A percentile compares a stretch with the other conserved stretches of the same genome.
phyloP scores from a whole-genome alignment of 2,888 invertebrate species.

The Ephialtes manifestator region DNA sequence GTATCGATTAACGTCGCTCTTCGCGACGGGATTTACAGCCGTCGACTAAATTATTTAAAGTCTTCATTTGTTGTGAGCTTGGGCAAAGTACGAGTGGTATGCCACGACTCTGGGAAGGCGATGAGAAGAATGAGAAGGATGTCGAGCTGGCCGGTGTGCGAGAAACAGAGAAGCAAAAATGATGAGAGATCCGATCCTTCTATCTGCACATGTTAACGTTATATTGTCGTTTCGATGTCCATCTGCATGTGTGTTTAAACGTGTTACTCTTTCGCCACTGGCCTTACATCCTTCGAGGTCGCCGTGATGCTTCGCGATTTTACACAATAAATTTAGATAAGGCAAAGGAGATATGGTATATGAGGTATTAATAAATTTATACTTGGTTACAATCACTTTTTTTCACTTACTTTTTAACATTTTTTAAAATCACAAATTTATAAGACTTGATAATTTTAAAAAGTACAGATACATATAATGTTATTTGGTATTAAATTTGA shows the following conservation, averaged over 20 bases:
- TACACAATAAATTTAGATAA: not conserved
- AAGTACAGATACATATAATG: too few species aligned
- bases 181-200: not conserved
- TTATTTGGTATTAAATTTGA: too few species aligned
- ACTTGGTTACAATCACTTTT: too few species aligned
- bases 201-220: conserved; percentile 1
- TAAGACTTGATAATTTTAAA: too few species aligned
- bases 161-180: not conserved
- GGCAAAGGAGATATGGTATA: not conserved
- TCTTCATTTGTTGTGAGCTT: conserved; percentile 81
- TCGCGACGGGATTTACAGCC: conserved; percentile 81
- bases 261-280: not conserved
- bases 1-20: conserved; percentile 84
- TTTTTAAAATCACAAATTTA: too few species aligned
- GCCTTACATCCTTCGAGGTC: not conserved
- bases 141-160: not conserved
- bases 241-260: not conserved
- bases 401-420: too few species aligned
- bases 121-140: not conserved
- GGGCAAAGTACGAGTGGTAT: conserved; percentile 38
- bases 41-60: conserved; percentile 85
- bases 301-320: not conserved
- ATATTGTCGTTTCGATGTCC: not conserved
- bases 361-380: too few species aligned
- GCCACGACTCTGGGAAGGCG: conserved; percentile 1